Evolutionary conservation across 2,888 invertebrate species (phyloP).

Genomic region (Tipula helvola): DNA sequence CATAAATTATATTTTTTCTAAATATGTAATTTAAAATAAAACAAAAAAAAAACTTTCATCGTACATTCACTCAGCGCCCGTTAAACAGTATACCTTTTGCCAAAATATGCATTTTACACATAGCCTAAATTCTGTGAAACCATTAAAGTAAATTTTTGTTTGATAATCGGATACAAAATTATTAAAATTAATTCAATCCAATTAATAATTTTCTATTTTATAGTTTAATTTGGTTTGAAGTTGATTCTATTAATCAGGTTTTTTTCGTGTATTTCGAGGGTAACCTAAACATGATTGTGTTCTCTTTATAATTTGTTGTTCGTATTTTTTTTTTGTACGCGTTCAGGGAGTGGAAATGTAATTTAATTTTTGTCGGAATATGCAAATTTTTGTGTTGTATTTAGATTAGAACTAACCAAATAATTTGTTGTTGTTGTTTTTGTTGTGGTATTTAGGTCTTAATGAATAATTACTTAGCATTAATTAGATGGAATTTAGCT

Average conservation of each 20-base stretch:
- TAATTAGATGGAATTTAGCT: neutral
- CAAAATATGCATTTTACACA: neutral
- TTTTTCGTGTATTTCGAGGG: neutral
- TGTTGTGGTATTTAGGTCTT: neutral
- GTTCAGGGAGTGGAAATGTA: neutral
- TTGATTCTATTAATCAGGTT: neutral
- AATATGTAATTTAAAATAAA: neutral
- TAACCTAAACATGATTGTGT: neutral
- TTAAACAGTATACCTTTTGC: neutral
- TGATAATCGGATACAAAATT: neutral
- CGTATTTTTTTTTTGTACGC: neutral
- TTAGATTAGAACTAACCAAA: neutral
- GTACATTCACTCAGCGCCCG: neutral
- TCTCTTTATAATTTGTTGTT: neutral
- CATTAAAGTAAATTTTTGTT: neutral
- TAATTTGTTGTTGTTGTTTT: neutral
- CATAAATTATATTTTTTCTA: neutral
- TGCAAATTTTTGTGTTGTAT: neutral
- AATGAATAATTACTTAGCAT: neutral
- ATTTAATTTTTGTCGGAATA: slow-evolving; percentile 4
- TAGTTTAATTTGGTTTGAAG: neutral
- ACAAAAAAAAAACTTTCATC: neutral
- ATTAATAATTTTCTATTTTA: neutral
- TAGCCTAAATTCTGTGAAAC: neutral
- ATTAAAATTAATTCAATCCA: slow-evolving; percentile 4